Evolutionary conservation across 2,113 vertebrate genomes (phyloP).

Genomic region (Ageneiosus marmoratus): DNA sequence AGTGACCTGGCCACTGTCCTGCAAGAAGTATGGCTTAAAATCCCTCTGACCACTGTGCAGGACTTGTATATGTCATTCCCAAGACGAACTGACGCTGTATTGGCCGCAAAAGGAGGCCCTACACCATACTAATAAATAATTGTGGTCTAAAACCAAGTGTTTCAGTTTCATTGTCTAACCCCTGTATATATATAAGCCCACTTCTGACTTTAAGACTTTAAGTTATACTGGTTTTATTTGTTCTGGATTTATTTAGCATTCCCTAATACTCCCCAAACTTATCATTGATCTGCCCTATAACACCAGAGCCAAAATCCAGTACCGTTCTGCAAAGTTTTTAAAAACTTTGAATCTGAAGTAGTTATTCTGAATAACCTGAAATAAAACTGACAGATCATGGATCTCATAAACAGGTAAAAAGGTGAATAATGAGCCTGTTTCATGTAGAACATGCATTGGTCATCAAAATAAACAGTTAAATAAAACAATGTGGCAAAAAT

Average conservation of each 20-base stretch:
- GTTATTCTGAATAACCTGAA: neutral
- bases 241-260: neutral
- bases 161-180: too few species aligned
- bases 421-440: neutral
- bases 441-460: neutral
- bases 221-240: neutral
- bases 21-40: too few species aligned
- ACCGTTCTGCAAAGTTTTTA: neutral
- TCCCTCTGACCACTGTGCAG: too few species aligned
- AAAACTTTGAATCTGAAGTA: neutral
- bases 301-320: neutral
- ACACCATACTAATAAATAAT: too few species aligned
- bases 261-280: neutral
- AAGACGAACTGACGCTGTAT: too few species aligned
- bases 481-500: neutral
- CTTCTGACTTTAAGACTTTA: neutral
- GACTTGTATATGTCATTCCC: too few species aligned
- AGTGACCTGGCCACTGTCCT: too few species aligned
- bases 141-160: too few species aligned
- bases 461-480: too few species aligned
- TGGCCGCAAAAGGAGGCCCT: too few species aligned
- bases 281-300: neutral
- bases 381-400: neutral
- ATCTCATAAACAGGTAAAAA: neutral
- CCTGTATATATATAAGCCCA: too few species aligned